These are phyloP conservation scores for Odocoileus hemionus DNA, from an alignment of 2,113 vertebrate genomes.

Conservation along the genomic window DNA sequence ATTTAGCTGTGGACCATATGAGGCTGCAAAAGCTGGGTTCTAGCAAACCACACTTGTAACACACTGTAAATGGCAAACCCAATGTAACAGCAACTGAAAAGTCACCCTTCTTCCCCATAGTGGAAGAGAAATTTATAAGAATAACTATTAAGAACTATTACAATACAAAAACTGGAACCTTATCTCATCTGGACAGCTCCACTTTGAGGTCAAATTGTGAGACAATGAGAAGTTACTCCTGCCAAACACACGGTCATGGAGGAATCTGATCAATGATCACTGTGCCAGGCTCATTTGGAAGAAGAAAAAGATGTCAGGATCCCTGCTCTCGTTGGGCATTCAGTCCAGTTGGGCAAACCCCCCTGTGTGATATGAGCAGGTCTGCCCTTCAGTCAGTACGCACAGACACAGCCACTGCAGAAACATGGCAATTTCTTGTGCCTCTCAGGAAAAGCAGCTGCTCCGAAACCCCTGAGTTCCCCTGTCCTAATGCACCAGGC, in stretches of 20 bases:
- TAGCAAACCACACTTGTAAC: background rate
- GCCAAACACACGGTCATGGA: background rate
- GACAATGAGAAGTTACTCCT: background rate
- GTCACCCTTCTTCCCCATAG: background rate
- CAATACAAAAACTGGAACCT: background rate
- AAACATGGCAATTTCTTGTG: background rate
- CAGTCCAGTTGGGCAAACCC: background rate
- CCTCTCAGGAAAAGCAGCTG: background rate
- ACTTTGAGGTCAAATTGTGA: background rate
- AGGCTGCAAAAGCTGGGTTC: background rate
- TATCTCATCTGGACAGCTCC: background rate
- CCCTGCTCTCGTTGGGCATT: background rate
- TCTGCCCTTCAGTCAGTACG: background rate
- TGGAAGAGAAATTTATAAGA: background rate
- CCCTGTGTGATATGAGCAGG: background rate
- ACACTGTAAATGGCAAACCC: background rate
- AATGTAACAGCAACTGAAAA: background rate
- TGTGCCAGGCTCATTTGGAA: background rate
- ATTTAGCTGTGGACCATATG: rapidly evolving
- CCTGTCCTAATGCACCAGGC: background rate
- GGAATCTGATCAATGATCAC: background rate
- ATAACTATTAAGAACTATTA: background rate
- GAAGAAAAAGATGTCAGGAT: background rate
- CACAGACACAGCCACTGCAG: background rate
- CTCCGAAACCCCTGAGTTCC: too few relatives aligned